These are phyloP conservation scores for Donacobius atricapilla DNA, from an alignment of 2,113 vertebrate species.

Conservation along the genomic window DNA sequence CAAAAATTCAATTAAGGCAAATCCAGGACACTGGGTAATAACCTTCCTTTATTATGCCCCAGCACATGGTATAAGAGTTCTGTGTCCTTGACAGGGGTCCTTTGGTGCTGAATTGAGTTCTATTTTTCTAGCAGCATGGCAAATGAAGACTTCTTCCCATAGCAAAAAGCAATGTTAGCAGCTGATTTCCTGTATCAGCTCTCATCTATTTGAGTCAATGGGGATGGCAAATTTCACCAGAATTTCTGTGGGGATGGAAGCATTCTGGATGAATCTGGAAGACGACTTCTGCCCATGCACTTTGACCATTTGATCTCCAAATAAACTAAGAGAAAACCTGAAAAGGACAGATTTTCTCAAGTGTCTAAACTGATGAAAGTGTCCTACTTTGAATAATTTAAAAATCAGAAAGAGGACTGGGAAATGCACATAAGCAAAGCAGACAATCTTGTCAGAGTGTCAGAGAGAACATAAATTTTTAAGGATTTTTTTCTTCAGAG, in stretches of 20 bases:
- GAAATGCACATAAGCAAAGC: background rate
- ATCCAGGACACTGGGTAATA: background rate
- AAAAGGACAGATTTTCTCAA: background rate
- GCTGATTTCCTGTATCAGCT: background rate
- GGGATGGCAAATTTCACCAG: background rate
- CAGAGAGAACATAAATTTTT: background rate
- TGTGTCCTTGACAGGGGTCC: background rate
- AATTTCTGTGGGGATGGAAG: background rate
- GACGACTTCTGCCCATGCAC: background rate
- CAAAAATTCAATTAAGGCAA: background rate
- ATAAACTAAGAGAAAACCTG: background rate
- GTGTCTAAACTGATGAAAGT: background rate
- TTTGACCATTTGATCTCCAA: background rate
- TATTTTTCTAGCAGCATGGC: background rate
- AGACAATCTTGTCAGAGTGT: background rate
- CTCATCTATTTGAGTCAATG: fast-evolving
- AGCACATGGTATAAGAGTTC: background rate
- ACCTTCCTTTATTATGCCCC: background rate
- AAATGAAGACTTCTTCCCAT: background rate
- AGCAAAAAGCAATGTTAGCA: background rate
- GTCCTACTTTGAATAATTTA: background rate
- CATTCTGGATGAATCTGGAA: background rate
- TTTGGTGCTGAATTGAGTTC: background rate
- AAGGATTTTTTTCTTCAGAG: background rate
- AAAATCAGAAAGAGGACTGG: background rate